A percentile compares a stretch with the other conserved stretches of the same genome.
These are phyloP conservation scores for Strigops habroptila DNA, from an alignment of 2,113 vertebrate species.

Conservation along the genomic window DNA sequence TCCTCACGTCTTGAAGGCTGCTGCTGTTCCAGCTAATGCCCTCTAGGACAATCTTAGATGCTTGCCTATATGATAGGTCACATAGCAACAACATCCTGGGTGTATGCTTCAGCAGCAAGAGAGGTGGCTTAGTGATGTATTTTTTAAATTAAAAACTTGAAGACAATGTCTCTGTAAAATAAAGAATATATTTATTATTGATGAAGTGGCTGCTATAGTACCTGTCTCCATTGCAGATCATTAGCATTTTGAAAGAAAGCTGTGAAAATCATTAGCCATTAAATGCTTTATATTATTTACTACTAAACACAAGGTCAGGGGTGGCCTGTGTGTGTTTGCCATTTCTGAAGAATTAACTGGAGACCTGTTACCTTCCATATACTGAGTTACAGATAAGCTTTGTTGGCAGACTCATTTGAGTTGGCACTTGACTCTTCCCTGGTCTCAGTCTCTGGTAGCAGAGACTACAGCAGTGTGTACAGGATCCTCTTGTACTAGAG, in stretches of 20 bases:
- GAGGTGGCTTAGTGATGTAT: conserved; percentile 74
- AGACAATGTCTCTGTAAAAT: conserved; percentile 77
- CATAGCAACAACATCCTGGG: conserved; percentile 41
- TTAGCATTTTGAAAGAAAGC: conserved; percentile 34
- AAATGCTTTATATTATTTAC: conserved; percentile 1
- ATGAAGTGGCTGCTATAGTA: conserved; percentile 52
- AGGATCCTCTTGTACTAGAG: neutral
- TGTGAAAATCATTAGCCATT: conserved; percentile 34
- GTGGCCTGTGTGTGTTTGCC: neutral
- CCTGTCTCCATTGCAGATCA: conserved; percentile 44
- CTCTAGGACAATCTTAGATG: conserved; percentile 44
- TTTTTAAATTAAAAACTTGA: conserved; percentile 79
- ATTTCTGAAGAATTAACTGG: conserved; percentile 42
- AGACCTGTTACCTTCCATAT: neutral
- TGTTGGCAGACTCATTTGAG: neutral
- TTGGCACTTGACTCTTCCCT: neutral
- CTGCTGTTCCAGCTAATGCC: conserved; percentile 39
- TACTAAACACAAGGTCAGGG: neutral
- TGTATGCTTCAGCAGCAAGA: conserved; percentile 62
- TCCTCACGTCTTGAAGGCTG: conserved; percentile 43
- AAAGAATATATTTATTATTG: conserved; percentile 81
- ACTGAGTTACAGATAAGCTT: conserved; percentile 38
- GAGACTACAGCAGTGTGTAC: neutral
- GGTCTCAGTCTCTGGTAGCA: neutral
- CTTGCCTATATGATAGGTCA: conserved; percentile 62